Evolutionary conservation across 2,888 invertebrate genomes (phyloP).

Genomic region (Campoplex capitator): DNA sequence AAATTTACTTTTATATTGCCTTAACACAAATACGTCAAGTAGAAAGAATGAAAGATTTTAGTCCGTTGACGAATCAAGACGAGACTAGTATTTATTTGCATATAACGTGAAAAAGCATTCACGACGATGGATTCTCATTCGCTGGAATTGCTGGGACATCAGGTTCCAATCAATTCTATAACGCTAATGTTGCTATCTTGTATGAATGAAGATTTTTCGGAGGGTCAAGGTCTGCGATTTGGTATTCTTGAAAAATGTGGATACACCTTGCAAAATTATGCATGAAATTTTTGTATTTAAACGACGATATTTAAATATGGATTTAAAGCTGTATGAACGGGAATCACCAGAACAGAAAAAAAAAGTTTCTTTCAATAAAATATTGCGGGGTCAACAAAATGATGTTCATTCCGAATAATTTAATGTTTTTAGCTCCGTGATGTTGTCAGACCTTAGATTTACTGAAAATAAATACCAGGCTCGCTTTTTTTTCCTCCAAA

Average conservation of each 20-base stretch:
- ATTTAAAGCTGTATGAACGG: not conserved
- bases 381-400: not conserved
- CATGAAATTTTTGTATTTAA: not conserved
- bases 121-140: not conserved
- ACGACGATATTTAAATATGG: not conserved
- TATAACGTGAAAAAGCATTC: not conserved
- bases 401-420: not conserved
- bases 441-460: not conserved
- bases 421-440: not conserved
- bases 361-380: not conserved
- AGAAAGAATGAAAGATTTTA: not conserved
- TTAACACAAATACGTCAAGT: constrained; percentile 2
- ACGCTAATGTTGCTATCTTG: not conserved
- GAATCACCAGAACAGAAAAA: not conserved
- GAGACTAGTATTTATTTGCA: not conserved
- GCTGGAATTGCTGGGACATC: not conserved
- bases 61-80: not conserved
- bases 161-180: not conserved
- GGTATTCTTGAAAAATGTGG: not conserved
- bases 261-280: not conserved
- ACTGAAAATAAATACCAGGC: not conserved
- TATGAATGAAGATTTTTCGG: not conserved
- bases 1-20: constrained; percentile 13
- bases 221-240: not conserved
- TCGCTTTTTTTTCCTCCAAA: not conserved